Evolutionary conservation across 2,888 invertebrate species (phyloP).

Genomic region (Euphydryas editha): DNA sequence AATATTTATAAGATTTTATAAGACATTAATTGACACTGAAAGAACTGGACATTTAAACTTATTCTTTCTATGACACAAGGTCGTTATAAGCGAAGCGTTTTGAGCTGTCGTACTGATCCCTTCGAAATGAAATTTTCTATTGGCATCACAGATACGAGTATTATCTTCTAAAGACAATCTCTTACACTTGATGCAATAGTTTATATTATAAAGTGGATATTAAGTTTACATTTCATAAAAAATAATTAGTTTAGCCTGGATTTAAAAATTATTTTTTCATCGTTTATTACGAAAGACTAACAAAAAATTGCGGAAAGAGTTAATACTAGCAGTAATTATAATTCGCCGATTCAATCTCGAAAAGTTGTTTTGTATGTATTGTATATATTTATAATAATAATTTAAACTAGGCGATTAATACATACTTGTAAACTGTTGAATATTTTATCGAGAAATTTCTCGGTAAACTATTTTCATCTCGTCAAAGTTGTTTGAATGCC

Average conservation of each 20-base stretch:
- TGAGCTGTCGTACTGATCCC: constrained; percentile 4
- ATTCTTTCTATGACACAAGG: neutral
- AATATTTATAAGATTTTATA: constrained; percentile 1
- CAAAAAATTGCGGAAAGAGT: too few species aligned
- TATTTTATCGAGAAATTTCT: neutral
- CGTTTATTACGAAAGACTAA: too few species aligned
- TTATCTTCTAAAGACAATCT: constrained; percentile 9
- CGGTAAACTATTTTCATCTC: too few species aligned
- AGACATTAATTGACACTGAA: too few species aligned
- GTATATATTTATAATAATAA: too few species aligned
- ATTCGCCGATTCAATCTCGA: too few species aligned
- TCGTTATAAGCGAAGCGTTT: neutral
- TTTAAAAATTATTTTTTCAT: too few species aligned
- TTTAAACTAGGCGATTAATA: neutral
- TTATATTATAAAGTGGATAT: neutral
- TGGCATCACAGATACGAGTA: constrained; percentile 8
- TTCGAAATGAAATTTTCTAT: constrained; percentile 6
- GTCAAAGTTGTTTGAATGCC: too few species aligned
- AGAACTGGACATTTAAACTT: neutral
- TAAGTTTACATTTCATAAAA: neutral
- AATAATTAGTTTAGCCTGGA: too few species aligned
- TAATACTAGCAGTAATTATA: too few species aligned
- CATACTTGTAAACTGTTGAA: neutral
- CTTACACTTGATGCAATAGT: neutral
- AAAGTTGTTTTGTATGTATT: too few species aligned